phyloP scores from a whole-genome alignment of 2,797 vertebrate genomes.

The Rhincodon typus region DNA sequence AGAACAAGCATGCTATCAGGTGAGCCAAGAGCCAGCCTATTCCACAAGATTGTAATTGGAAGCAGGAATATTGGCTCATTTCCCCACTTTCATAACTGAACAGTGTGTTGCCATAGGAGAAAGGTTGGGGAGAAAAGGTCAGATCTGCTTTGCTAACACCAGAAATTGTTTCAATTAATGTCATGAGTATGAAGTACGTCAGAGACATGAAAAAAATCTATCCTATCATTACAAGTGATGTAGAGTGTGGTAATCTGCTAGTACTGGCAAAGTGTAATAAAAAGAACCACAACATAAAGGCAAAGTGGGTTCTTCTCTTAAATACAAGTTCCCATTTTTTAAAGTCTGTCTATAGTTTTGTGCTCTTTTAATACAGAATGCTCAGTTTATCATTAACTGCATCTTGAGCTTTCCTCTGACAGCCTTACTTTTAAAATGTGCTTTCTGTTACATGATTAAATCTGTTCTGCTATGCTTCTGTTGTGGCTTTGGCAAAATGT shows the following conservation, averaged over 20 bases:
- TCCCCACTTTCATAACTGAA: background rate
- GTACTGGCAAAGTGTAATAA: background rate
- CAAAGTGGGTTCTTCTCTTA: background rate
- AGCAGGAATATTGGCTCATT: background rate
- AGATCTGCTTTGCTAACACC: background rate
- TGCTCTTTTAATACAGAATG: background rate
- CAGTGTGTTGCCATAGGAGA: background rate
- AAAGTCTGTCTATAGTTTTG: background rate
- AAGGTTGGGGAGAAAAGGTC: background rate
- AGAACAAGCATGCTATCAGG: background rate
- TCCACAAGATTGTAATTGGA: background rate
- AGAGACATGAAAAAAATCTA: no score
- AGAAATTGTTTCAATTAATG: background rate
- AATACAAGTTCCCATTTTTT: background rate
- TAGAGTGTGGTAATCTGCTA: background rate
- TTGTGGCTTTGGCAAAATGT: background rate
- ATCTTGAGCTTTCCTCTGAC: background rate
- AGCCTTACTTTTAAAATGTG: background rate
- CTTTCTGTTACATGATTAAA: background rate
- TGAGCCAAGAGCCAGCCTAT: background rate
- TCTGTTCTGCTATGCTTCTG: background rate
- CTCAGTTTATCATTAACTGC: conserved; percentile 18
- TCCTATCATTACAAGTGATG: background rate
- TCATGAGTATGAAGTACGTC: background rate
- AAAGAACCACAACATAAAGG: background rate